Evolutionary conservation across 2,113 vertebrate species (phyloP), one percentile per base, ranked within the genome.

Genomic region (Ranitomeya imitator): DNA sequence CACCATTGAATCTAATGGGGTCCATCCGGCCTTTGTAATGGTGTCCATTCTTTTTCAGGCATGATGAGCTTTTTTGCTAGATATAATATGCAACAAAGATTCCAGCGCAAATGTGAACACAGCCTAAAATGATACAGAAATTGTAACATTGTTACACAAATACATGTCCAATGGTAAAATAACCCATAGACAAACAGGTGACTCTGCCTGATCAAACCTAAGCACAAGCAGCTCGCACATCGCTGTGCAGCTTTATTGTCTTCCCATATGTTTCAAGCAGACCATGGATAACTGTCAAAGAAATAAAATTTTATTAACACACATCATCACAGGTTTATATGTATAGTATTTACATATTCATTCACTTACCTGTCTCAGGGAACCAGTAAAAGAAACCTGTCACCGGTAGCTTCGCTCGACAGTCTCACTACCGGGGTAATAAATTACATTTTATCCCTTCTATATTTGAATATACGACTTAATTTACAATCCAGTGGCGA

Each of bases 281-380:
- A 19, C 37, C 37, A 81, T 61, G 21, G 59, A 61, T 37, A 61
- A 57, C 82, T 84, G 82, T 63, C 63, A 84, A 54, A 84, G 19
- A 69, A 84, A 84, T 84, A 84, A 84, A 84, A 52, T 52, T 61
- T 61, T 59, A 81, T 81, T 81, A 81, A 61, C 79, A 61, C 57
- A 37, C 31, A 81, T 81, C 57, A 81, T 61, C 37, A 21, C 73
- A 52, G 73, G 37, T 76, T 76, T 76, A 52, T 51, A 76, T 76
- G 73, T 52, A 4, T 10, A 76, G 21, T 52, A 76, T 76, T 76
- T 76, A 76, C 57, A 61, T 45, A 61, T 81, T 81, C 79, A 61
- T 45, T 61, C 79, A 37, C 79, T 61, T 81, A 81, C 79, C 57
- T 81, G 79, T 81, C 79, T 63, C 79, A 9, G 26, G 57, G 45